Evolutionary conservation across 2,888 invertebrate species (phyloP).

Genomic region (Ceraclea dissimilis): DNA sequence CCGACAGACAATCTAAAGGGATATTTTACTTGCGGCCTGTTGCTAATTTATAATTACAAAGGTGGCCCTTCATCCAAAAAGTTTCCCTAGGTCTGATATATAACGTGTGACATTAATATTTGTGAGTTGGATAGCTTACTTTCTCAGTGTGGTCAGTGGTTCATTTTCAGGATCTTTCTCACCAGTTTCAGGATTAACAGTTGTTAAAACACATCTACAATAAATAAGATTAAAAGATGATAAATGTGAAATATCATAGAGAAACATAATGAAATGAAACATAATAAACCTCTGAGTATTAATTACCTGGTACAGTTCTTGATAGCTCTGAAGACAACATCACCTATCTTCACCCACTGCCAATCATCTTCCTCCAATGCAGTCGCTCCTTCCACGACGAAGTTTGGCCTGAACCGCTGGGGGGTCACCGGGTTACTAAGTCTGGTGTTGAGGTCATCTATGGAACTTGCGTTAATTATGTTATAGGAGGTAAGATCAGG

Average conservation of each 20-base stretch:
- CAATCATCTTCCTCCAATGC: slow-evolving; percentile 63
- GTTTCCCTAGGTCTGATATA: no score
- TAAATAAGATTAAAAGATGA: slow-evolving; percentile 17
- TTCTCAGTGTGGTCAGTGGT: slow-evolving; percentile 58
- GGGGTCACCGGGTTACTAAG: slow-evolving; percentile 45
- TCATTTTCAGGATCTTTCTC: slow-evolving; percentile 50
- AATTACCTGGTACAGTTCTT: slow-evolving; percentile 56
- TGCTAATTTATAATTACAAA: no score
- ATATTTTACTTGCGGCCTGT: no score
- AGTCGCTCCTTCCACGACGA: slow-evolving; percentile 51
- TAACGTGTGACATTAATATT: no score
- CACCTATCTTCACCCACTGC: slow-evolving; percentile 63
- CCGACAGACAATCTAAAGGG: no score
- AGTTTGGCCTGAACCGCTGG: slow-evolving; percentile 61
- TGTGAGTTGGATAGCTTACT: slow-evolving; percentile 42
- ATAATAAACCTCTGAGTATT: no score
- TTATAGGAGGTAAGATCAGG: slow-evolving; percentile 62
- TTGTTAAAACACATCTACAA: slow-evolving; percentile 60
- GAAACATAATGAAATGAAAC: neutral
- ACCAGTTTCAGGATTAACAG: slow-evolving; percentile 60
- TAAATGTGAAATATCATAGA: no score
- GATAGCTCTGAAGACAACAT: slow-evolving; percentile 53
- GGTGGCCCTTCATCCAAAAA: no score
- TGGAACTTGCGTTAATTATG: slow-evolving; percentile 58
- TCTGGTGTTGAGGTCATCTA: slow-evolving; percentile 57